Conservation (phyloP, 2,888 invertebrate genomes). For the Brachyptera risi region DNA sequence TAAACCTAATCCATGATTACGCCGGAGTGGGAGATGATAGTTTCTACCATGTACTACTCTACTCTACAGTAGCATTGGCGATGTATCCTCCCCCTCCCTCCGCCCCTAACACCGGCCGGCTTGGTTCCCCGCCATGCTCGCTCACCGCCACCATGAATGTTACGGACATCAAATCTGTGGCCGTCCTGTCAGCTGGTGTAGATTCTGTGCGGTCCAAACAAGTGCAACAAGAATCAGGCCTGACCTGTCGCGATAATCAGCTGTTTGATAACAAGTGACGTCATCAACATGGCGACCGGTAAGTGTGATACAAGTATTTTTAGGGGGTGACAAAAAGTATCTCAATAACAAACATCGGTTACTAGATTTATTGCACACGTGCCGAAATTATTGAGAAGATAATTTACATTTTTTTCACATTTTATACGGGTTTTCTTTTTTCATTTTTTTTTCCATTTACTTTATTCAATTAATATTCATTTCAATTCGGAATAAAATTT, state of each 20-base stretch:
- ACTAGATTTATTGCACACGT: no score
- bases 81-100: conserved; percentile 12
- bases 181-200: background rate
- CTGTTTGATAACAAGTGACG: background rate
- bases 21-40: background rate
- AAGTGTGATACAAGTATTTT: background rate
- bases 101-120: background rate
- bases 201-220: no score
- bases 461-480: no score
- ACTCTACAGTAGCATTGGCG: background rate
- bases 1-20: background rate
- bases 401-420: no score
- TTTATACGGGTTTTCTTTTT: no score
- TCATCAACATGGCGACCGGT: conserved; percentile 12
- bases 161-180: conserved; percentile 1
- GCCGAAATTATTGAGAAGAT: no score
- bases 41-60: background rate
- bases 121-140: background rate
- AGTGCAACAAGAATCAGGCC: background rate
- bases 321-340: no score
- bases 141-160: background rate
- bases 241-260: background rate
- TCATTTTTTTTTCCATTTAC: no score
- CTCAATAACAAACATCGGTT: no score
- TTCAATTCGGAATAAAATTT: no score